Evolutionary conservation across 2,797 vertebrate genomes (phyloP).

Genomic region (Esox masquinongy): DNA sequence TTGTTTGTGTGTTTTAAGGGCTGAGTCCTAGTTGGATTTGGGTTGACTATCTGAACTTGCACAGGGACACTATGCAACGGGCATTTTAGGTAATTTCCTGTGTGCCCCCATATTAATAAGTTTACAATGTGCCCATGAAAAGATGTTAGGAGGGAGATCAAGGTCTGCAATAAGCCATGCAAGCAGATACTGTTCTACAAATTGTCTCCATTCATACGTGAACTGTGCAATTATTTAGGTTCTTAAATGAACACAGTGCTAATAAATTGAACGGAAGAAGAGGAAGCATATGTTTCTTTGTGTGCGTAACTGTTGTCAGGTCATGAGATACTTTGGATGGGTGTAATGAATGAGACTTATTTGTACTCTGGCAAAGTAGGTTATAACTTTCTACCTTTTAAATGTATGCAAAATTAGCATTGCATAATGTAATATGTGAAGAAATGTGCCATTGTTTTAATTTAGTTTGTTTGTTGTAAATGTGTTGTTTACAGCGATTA

Average conservation of each 20-base stretch:
- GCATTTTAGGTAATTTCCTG: conserved; percentile 44
- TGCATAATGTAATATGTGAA: conserved; percentile 53
- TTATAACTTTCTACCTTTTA: conserved; percentile 38
- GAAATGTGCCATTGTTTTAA: conserved; percentile 64
- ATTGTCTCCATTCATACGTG: conserved; percentile 40
- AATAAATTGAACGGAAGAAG: conserved; percentile 26
- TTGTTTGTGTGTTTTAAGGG: conserved; percentile 45
- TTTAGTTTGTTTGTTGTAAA: conserved; percentile 30
- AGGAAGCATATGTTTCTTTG: conserved; percentile 8
- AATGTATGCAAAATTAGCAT: conserved; percentile 49
- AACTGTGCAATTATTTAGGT: conserved; percentile 59
- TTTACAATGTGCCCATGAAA: conserved; percentile 47
- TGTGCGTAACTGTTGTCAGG: conserved; percentile 12
- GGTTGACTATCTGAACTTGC: conserved; percentile 47
- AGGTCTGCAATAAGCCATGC: conserved; percentile 59
- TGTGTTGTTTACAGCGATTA: conserved; percentile 58
- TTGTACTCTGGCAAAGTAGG: conserved; percentile 28
- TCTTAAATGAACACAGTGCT: conserved; percentile 28
- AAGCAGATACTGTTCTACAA: conserved; percentile 37
- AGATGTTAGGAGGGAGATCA: conserved; percentile 14
- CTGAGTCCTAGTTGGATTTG: conserved; percentile 48
- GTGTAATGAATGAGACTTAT: conserved; percentile 34
- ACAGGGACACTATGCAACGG: conserved; percentile 70
- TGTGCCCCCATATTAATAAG: conserved; percentile 48
- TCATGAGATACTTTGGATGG: conserved; percentile 7